A percentile compares a stretch with the other conserved stretches of the same genome.
These are phyloP conservation scores for Carterocephalus palaemon DNA, from an alignment of 2,888 invertebrate species.

Conservation along the genomic window DNA sequence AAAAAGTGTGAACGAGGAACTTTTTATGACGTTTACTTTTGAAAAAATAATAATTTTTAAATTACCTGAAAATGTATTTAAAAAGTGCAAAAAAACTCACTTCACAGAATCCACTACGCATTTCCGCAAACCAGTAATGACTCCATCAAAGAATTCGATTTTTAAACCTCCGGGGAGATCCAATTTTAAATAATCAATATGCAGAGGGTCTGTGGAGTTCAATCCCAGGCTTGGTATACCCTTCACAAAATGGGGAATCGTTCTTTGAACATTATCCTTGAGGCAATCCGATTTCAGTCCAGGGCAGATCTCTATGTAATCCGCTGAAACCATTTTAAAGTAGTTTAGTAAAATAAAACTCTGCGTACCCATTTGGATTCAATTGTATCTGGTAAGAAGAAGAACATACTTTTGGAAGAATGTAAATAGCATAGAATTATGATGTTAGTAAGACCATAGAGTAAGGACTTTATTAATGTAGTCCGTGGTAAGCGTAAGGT, in stretches of 20 bases:
- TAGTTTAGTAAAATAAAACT: constrained; percentile 2
- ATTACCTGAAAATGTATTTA: too few relatives aligned
- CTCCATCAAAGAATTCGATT: constrained; percentile 47
- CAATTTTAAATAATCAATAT: constrained; percentile 38
- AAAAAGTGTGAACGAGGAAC: too few relatives aligned
- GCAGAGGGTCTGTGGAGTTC: constrained; percentile 47
- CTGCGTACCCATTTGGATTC: too few relatives aligned
- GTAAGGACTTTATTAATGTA: too few relatives aligned
- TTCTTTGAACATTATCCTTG: constrained; percentile 47
- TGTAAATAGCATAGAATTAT: too few relatives aligned
- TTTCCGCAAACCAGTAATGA: constrained; percentile 52
- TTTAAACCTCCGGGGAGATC: constrained; percentile 53
- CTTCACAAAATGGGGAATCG: constrained; percentile 48
- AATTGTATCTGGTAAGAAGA: too few relatives aligned
- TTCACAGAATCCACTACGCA: constrained; percentile 50
- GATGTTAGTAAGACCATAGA: too few relatives aligned
- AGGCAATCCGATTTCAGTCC: constrained; percentile 51
- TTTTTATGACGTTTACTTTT: too few relatives aligned
- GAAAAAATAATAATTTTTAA: too few relatives aligned
- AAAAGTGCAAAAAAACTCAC: constrained; percentile 48
- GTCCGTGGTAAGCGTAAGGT: too few relatives aligned
- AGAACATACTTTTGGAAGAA: too few relatives aligned
- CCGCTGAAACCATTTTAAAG: constrained; percentile 44
- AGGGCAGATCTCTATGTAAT: constrained; percentile 48
- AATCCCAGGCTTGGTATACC: constrained; percentile 53